Evolutionary conservation across 2,888 invertebrate species (phyloP).

Genomic region (Andrena flavipes): DNA sequence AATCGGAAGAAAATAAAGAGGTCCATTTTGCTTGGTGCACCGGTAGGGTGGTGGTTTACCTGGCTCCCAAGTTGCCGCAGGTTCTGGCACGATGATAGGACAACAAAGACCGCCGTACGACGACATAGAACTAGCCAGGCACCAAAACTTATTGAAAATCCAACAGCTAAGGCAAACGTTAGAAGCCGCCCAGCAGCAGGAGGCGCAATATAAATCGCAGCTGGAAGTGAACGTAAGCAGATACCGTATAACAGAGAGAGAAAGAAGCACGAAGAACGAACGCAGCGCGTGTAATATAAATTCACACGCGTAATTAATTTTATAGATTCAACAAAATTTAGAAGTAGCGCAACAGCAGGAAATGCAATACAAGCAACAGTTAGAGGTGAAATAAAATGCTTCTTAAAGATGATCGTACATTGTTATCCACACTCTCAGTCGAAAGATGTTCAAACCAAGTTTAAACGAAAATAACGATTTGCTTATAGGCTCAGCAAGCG

Average conservation of each 20-base stretch:
- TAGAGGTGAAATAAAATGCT: constrained; percentile 87
- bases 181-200: constrained; percentile 92
- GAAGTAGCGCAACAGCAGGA: constrained; percentile 93
- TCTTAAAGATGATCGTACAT: constrained; percentile 32
- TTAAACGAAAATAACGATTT: neutral
- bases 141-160: constrained; percentile 92
- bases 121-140: constrained; percentile 90
- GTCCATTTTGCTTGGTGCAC: constrained; percentile 19
- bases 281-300: neutral
- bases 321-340: constrained; percentile 87
- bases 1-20: neutral
- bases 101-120: constrained; percentile 85
- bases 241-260: constrained; percentile 72
- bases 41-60: constrained; percentile 75
- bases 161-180: constrained; percentile 91
- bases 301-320: constrained; percentile 32
- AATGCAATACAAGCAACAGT: constrained; percentile 90
- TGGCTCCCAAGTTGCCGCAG: constrained; percentile 79
- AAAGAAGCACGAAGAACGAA: constrained; percentile 54
- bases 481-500: constrained; percentile 82
- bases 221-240: constrained; percentile 89
- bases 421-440: neutral
- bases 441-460: neutral
- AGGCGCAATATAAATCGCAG: constrained; percentile 92
- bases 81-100: constrained; percentile 76